A percentile compares a stretch with the other conserved stretches of the same genome.
These are phyloP conservation scores for Salvelinus sp. DNA, from an alignment of 2,113 vertebrate genomes.

Conservation along the genomic window DNA sequence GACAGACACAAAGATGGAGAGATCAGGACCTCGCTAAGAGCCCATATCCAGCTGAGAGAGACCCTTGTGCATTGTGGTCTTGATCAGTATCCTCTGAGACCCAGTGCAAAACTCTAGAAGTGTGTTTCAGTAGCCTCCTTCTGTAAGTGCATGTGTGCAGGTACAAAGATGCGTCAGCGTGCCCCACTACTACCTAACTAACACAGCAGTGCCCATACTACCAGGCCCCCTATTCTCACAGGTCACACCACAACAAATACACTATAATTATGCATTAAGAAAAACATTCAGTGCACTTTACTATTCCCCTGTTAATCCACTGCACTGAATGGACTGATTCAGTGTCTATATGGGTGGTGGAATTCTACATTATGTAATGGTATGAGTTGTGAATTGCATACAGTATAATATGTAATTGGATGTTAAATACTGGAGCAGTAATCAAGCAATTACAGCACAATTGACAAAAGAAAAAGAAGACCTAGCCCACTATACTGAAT, in stretches of 20 bases:
- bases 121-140: slow-evolving; percentile 30
- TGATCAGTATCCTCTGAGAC: slow-evolving; percentile 19
- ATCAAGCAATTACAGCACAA: not conserved
- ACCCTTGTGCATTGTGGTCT: not conserved
- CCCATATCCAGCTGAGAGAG: not conserved
- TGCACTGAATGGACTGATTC: slow-evolving; percentile 21
- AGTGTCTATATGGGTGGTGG: not conserved
- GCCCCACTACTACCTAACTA: not conserved
- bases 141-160: slow-evolving; percentile 5
- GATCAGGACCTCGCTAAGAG: not conserved
- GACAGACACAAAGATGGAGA: not conserved
- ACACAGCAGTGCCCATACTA: not conserved
- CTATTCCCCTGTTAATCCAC: slow-evolving; percentile 14
- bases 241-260: slow-evolving; percentile 16
- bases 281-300: slow-evolving; percentile 44
- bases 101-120: slow-evolving; percentile 18
- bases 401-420: not conserved
- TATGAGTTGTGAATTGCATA: not conserved
- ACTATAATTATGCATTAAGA: slow-evolving; percentile 48
- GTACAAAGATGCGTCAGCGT: slow-evolving; percentile 7
- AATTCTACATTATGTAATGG: not conserved
- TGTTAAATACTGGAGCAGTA: slow-evolving; percentile 18
- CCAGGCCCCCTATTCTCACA: not conserved
- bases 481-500: no score
- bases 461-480: not conserved